phyloP scores from a whole-genome alignment of 2,888 invertebrate genomes.

The Hyles lineata region DNA sequence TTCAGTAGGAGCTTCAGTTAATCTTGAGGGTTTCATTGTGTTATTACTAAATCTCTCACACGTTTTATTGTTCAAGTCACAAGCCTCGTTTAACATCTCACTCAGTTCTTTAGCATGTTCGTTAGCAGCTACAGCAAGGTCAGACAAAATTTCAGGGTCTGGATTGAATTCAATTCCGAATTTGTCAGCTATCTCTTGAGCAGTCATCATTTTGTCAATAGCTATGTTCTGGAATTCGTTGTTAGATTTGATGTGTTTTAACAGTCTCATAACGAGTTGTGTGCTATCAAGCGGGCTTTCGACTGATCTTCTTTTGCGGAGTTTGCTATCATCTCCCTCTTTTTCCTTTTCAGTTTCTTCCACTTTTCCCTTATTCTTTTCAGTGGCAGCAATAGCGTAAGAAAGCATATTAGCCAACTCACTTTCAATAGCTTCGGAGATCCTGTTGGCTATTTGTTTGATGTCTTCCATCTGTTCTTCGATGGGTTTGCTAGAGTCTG shows the following conservation, averaged over 20 bases:
- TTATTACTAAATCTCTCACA: constrained; percentile 47
- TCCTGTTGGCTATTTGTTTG: constrained; percentile 67
- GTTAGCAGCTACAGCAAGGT: constrained; percentile 69
- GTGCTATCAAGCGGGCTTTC: constrained; percentile 75
- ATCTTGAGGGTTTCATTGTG: constrained; percentile 41
- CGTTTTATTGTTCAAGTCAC: constrained; percentile 55
- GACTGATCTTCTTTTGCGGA: constrained; percentile 64
- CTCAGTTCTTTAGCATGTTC: constrained; percentile 72
- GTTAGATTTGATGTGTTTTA: constrained; percentile 75
- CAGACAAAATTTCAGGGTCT: constrained; percentile 71
- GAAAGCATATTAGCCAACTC: constrained; percentile 70
- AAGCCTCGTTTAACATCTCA: constrained; percentile 62
- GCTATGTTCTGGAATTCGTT: constrained; percentile 80
- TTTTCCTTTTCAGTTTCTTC: constrained; percentile 41
- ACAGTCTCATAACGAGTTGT: constrained; percentile 65
- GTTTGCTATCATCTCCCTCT: constrained; percentile 49
- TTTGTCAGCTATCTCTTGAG: constrained; percentile 79
- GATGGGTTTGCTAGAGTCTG: constrained; percentile 60
- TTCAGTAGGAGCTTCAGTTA: constrained; percentile 34
- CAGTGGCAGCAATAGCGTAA: constrained; percentile 56
- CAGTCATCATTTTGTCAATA: constrained; percentile 80
- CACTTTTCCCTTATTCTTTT: constrained; percentile 52
- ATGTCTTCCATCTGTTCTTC: constrained; percentile 76
- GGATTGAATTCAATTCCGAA: constrained; percentile 74
- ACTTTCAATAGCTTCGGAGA: constrained; percentile 62